Base-by-base conservation (phyloP, 2,113 vertebrate genomes). In the Turnix velox region DNA sequence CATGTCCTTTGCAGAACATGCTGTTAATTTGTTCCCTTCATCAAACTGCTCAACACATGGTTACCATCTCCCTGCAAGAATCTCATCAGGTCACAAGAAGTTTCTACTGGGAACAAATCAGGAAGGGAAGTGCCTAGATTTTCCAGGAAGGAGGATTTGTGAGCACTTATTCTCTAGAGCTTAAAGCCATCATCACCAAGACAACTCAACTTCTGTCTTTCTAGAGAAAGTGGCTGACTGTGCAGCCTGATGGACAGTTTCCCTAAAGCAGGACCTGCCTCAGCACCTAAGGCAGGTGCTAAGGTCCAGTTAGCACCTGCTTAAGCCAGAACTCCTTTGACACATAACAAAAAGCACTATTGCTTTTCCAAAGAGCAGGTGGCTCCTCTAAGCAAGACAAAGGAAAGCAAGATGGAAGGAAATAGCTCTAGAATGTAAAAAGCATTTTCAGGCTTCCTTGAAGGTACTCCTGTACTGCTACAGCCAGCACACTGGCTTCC, bases 31-130 rank as follows among this genome's bases (percentile, higher is more conserved):
- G 45, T 49, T 45, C 39, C 2, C 3, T n/a, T 69, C 40, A 54
- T 22, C 51, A 61, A 8, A 6, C 18, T 40, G 35, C 39, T 71
- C 18, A 55, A 46, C 73, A 71, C 14, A 71, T 5, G 48, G 12
- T 39, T 65, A 33, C 31, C 39, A 9, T 65, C 24, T 69, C 6
- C 8, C 45, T 45, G 13, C 62, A 39, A 28, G 18, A 73, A 18
- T 30, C 37, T 68, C 30, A 68, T 3, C n/a, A 58, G 18, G 55
- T 67, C 54, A 33, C 0, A 0, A 51, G 30, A 58, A 52, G 10
- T 63, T 74, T 40, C 68, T 71, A 5, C 9, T 43, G 46, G 30
- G 46, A 52, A 45, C 7, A 57, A 72, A 72, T 45, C 5, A 45
- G 30, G 15, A 74, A 58, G 49, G 19, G 40, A 61, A 35, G 66